These are phyloP conservation scores for Melanogrammus aeglefinus DNA, from an alignment of 2,797 vertebrate genomes.

Conservation along the genomic window DNA sequence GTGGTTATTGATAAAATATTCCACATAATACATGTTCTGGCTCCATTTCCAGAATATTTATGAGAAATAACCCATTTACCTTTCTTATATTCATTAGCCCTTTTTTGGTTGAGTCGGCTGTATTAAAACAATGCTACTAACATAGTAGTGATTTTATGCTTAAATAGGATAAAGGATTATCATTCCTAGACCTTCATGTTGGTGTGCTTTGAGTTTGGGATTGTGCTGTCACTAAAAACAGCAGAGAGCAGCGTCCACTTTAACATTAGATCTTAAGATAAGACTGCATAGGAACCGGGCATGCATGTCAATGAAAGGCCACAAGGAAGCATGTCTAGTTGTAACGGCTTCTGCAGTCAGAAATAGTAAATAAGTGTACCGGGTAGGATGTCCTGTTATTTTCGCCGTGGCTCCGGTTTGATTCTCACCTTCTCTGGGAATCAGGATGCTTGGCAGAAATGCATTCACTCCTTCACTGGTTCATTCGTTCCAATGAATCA, in stretches of 20 bases:
- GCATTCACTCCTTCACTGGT: conserved; percentile 35
- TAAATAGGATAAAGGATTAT: no score
- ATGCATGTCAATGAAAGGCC: neutral
- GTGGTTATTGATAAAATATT: neutral
- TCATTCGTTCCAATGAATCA: conserved; percentile 47
- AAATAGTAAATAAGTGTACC: neutral
- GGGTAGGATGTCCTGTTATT: neutral
- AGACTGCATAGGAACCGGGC: neutral
- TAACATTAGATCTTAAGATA: no score
- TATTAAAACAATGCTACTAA: neutral
- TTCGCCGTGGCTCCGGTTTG: conserved; percentile 17
- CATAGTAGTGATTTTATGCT: no score
- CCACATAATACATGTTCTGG: neutral
- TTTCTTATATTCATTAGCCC: neutral
- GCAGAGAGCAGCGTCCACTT: no score
- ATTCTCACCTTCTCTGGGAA: conserved; percentile 45
- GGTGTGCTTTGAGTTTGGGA: neutral
- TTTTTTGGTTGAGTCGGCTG: neutral
- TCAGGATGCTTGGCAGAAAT: conserved; percentile 48
- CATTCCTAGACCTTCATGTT: neutral
- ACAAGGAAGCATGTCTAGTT: neutral
- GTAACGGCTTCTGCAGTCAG: neutral
- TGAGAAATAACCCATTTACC: no score
- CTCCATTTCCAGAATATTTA: no score
- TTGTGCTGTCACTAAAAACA: no score